Conservation (phyloP, 2,113 vertebrate species). For the Telmatochromis sp. region DNA sequence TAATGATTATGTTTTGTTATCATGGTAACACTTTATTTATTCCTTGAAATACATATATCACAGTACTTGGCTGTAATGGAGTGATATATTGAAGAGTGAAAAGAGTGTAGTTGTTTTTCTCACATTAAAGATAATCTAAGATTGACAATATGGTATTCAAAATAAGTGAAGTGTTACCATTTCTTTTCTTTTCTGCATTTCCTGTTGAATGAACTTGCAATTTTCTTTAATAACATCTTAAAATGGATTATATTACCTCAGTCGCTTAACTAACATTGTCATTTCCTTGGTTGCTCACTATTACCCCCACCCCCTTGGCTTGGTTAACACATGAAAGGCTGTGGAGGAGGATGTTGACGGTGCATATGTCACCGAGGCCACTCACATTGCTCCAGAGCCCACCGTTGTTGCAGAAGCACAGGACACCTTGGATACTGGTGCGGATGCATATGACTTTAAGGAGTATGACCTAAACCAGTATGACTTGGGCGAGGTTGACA, state of each 20-base stretch:
- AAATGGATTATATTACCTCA: constrained; percentile 48
- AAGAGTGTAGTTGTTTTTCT: neutral
- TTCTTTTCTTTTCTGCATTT: neutral
- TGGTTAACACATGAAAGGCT: constrained; percentile 78
- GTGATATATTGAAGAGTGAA: neutral
- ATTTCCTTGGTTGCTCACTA: constrained; percentile 74
- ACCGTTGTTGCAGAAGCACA: constrained; percentile 66
- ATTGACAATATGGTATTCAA: neutral
- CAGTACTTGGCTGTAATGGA: neutral
- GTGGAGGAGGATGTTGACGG: constrained; percentile 86
- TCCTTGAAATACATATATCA: neutral
- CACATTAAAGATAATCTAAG: neutral
- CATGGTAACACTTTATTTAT: constrained; percentile 59
- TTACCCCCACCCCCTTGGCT: constrained; percentile 41
- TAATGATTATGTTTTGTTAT: neutral
- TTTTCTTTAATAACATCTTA: constrained; percentile 52
- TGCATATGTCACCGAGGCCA: constrained; percentile 82
- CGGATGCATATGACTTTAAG: constrained; percentile 84
- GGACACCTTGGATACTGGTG: constrained; percentile 66
- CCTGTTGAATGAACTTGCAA: constrained; percentile 6
- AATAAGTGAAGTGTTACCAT: constrained; percentile 48
- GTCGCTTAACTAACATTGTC: constrained; percentile 85
- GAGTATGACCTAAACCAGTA: constrained; percentile 83
- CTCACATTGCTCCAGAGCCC: constrained; percentile 76
- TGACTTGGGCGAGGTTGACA: constrained; percentile 66